A percentile compares a stretch with the other conserved stretches of the same genome.
phyloP scores from a whole-genome alignment of 2,797 vertebrate genomes.

The Eupleurogrammus muticus region DNA sequence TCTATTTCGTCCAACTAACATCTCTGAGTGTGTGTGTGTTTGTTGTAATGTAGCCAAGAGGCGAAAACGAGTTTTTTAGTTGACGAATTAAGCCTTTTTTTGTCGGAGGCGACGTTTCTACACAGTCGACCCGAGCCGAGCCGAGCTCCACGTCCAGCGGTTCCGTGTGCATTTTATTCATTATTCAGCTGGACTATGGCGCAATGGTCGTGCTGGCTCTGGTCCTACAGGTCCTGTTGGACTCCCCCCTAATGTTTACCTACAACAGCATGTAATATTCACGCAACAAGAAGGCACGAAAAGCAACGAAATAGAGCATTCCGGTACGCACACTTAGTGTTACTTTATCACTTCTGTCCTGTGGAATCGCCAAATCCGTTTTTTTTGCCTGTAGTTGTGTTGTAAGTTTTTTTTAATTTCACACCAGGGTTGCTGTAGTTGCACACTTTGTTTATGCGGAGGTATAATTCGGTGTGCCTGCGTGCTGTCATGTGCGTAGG shows the following conservation, averaged over 20 bases:
- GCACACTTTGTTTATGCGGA: slow-evolving; percentile 16
- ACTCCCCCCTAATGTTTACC: slow-evolving; percentile 19
- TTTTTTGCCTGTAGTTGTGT: slow-evolving; percentile 4
- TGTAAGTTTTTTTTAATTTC: slow-evolving; percentile 25
- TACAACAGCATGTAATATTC: neutral
- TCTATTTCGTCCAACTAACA: neutral
- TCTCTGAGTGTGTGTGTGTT: too few relatives aligned
- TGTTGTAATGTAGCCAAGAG: neutral
- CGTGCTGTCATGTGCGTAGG: slow-evolving; percentile 58
- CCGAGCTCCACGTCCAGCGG: slow-evolving; percentile 26
- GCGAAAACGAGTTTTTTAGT: slow-evolving; percentile 36
- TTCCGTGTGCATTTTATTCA: slow-evolving; percentile 63
- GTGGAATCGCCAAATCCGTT: neutral
- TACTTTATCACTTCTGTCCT: slow-evolving; percentile 16
- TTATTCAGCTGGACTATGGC: slow-evolving; percentile 59
- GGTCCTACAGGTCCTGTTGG: slow-evolving; percentile 27
- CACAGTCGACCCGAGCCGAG: too few relatives aligned
- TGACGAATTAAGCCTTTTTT: slow-evolving; percentile 16
- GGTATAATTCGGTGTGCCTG: slow-evolving; percentile 21
- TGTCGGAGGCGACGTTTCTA: slow-evolving; percentile 12
- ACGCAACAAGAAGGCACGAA: neutral
- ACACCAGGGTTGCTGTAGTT: slow-evolving; percentile 1
- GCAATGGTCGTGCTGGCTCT: slow-evolving; percentile 39
- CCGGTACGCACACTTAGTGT: slow-evolving; percentile 4
- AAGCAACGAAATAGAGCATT: slow-evolving; percentile 27